phyloP scores from a whole-genome alignment of 1,140 invertebrate genomes.

The Eciton burchellii region DNA sequence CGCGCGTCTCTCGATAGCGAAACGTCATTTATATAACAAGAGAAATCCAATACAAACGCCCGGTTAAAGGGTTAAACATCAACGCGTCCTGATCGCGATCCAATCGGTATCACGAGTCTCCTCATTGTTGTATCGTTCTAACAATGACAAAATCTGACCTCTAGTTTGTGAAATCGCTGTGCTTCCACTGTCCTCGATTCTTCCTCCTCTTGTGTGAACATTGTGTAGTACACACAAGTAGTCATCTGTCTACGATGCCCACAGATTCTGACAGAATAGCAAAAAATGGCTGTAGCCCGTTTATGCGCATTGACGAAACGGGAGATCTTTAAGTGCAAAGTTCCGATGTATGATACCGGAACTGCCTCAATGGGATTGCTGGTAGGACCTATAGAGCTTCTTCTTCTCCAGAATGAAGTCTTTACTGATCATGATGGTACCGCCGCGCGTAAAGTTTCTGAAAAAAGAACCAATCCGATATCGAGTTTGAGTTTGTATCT shows the following conservation, averaged over 20 bases:
- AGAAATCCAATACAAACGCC: constrained; percentile 12
- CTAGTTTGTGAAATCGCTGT: constrained; percentile 15
- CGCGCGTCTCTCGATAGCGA: constrained; percentile 5
- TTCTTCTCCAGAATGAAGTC: constrained; percentile 94
- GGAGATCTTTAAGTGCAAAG: constrained; percentile 26
- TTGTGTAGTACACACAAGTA: no score
- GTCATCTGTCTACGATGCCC: no score
- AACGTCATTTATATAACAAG: constrained; percentile 14
- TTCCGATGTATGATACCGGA: neutral
- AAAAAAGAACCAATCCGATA: constrained; percentile 74
- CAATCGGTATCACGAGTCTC: neutral
- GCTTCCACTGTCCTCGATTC: constrained; percentile 4
- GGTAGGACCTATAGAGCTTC: constrained; percentile 92
- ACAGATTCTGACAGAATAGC: constrained; percentile 6
- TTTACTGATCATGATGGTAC: constrained; percentile 93
- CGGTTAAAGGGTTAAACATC: constrained; percentile 44
- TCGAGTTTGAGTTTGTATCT: neutral
- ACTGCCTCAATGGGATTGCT: constrained; percentile 82
- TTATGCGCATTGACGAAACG: constrained; percentile 19
- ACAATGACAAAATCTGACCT: constrained; percentile 51
- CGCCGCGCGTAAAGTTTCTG: constrained; percentile 92
- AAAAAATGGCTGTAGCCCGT: constrained; percentile 31
- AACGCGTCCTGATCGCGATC: constrained; percentile 56
- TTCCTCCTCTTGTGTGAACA: constrained; percentile 14
- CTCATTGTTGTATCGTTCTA: constrained; percentile 24